Evolutionary conservation across 2,888 invertebrate species (phyloP), one percentile per base, ranked within the genome.

Genomic region (Amblyjoppa fuscipennis): DNA sequence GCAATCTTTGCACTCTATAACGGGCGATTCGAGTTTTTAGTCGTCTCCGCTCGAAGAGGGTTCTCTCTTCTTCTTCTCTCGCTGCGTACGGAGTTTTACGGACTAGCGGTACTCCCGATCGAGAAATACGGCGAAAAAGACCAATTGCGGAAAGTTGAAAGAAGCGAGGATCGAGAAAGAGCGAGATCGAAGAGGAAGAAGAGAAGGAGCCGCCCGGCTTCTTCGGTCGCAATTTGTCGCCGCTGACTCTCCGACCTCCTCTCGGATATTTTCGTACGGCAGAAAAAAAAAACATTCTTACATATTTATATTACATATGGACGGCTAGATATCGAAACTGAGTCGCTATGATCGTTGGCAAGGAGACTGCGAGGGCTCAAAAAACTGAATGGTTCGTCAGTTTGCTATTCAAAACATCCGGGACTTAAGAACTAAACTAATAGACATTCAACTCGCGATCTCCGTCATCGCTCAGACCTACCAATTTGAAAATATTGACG

Each of bases 21-120:
- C 75, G 81, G 81, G 75, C 75, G 75, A 49, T 75, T 70, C 81
- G 51, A 70, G 69, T 82, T 77, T 82, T 71, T 81, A 20, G 41
- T 68, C 56, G 41, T 34, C 56, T 71, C 34, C 28, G 31, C 16
- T 38, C 49, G 16, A 16, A 4, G 45, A n/a, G 11, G 49, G 13
- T 66, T 51, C 66, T 25, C 76, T 49, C 70, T 56, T 53, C 53
- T 56, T 53, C 38, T 56, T 68, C 31, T 66, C 51, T 66, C 34
- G 16, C 41, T 25, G 25, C 25, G 66, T 25, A 73, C 34, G 56
- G 73, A 66, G n/a, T 45, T 25, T 53, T 13, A 13, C 9, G 31
- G 51, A 53, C 31, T 75, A 83, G 75, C 83, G 83, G 83, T 71
- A 79, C 79, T 61, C 13, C 0, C 38, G 38, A 78, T 49, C 28